Conservation (phyloP, 2,888 invertebrate genomes). For the Didymodactylos carnosus region DNA sequence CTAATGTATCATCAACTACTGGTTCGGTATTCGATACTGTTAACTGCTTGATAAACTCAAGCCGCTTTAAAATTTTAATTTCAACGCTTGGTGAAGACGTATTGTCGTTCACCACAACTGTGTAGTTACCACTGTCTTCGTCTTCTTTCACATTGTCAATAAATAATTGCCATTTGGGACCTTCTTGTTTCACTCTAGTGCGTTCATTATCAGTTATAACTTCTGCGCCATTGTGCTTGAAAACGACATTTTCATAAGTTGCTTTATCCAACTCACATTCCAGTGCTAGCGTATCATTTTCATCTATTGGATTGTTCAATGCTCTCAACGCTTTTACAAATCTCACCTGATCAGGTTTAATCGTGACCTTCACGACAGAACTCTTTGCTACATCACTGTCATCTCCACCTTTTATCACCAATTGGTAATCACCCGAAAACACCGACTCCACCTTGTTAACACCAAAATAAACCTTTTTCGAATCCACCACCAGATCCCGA, state of each 20-base stretch:
- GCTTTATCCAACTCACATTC: conserved; percentile 11
- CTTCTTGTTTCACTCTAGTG: neutral
- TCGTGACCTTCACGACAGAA: neutral
- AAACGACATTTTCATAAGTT: neutral
- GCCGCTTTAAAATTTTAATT: neutral
- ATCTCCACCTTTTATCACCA: neutral
- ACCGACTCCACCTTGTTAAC: neutral
- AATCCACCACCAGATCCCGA: no score
- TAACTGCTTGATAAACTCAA: neutral
- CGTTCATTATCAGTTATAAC: neutral
- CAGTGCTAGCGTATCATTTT: neutral
- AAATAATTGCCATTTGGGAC: neutral
- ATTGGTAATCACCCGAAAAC: neutral
- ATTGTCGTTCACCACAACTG: neutral
- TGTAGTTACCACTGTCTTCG: neutral
- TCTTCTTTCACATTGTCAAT: neutral
- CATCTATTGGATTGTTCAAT: neutral
- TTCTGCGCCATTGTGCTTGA: neutral
- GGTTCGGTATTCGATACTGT: neutral
- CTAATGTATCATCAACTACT: neutral
- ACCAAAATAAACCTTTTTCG: no score
- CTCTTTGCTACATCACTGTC: neutral
- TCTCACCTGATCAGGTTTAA: neutral
- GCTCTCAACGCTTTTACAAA: neutral
- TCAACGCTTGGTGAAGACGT: neutral